Base-by-base conservation (phyloP, 1,140 invertebrate species). In the Mycetomoellerius zeteki region DNA sequence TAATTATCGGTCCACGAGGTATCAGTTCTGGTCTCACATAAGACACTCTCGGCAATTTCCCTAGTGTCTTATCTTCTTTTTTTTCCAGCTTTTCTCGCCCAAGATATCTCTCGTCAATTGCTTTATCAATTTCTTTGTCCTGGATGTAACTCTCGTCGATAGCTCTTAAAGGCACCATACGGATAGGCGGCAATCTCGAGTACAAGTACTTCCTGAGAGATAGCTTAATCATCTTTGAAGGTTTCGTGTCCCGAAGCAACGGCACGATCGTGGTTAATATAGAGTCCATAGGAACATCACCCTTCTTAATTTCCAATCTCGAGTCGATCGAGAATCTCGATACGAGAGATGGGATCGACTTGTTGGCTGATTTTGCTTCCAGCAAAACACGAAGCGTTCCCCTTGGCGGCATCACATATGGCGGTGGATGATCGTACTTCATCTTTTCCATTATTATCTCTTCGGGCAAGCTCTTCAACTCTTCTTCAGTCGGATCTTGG, bases 241-340 rank as follows among this genome's bases (percentile, higher is more conserved):
- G 69, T 43, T 81, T 91, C 8, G n/a, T 3, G 1, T 89, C 87
- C 7, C 77, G 67, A 0, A 71, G 47, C 12, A 58, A 1, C 3
- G 72, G 10, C 24, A 33, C 81, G 3, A 87, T 52, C 24, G 86
- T 72, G 14, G 50, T 47, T 14, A 75, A 69, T 21, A 0, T 64
- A 1, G 54, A 24, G 65, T 14, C 37, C n/a, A 37, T 3, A 5
- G 84, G 21, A 1, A 94, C 67, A 27, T 91, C 88, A 33, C 69
- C 37, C 54, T 85, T 93, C 78, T 89, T 95, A 0, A 93, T 84
- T 30, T 93, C 91, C 6, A 95, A 72, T 73, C 87, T 93, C 0
- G 94, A 95, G 54, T 95, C 93, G 2, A 95, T 91, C 0, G 95
- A 95, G 86, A 95, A 95, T 87, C 94, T 90, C 5, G 95, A 95